A percentile compares a stretch with the other conserved stretches of the same genome.
Evolutionary conservation across 2,888 invertebrate genomes (phyloP).

Genomic region (Drosophila paucipuncta): DNA sequence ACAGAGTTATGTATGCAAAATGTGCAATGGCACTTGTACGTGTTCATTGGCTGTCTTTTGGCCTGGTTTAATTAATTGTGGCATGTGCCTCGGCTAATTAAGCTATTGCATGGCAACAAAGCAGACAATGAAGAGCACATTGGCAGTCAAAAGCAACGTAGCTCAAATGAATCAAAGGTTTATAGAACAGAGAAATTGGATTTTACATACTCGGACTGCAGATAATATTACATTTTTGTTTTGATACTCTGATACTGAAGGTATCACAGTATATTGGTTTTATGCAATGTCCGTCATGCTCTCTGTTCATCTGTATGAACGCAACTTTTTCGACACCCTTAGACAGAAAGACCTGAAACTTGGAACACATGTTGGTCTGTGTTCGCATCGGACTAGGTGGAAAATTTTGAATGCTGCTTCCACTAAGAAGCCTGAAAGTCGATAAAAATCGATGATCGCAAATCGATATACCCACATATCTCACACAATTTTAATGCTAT

Average conservation of each 20-base stretch:
- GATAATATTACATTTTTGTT: not conserved
- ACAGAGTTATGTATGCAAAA: conserved; percentile 9
- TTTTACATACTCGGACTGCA: conserved; percentile 22
- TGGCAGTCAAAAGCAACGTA: conserved; percentile 15
- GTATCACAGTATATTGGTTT: not conserved
- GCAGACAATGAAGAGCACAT: conserved; percentile 36
- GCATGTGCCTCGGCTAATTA: conserved; percentile 50
- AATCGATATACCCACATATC: no score
- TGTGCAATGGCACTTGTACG: conserved; percentile 44
- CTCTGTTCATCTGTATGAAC: not conserved
- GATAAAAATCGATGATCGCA: no score
- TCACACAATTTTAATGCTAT: no score
- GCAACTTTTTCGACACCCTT: not conserved
- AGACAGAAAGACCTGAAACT: no score
- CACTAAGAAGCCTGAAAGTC: no score
- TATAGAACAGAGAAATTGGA: conserved; percentile 20
- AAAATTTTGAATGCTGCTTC: no score
- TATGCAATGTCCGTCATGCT: not conserved
- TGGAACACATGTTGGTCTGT: no score
- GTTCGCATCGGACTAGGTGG: no score
- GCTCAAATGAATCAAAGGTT: conserved; percentile 20
- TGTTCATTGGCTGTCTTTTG: conserved; percentile 40
- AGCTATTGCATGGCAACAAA: conserved; percentile 38
- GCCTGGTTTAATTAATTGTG: conserved; percentile 39
- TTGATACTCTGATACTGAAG: not conserved